Conservation (phyloP, 2,888 invertebrate genomes). For the Mythimna lalbum region DNA sequence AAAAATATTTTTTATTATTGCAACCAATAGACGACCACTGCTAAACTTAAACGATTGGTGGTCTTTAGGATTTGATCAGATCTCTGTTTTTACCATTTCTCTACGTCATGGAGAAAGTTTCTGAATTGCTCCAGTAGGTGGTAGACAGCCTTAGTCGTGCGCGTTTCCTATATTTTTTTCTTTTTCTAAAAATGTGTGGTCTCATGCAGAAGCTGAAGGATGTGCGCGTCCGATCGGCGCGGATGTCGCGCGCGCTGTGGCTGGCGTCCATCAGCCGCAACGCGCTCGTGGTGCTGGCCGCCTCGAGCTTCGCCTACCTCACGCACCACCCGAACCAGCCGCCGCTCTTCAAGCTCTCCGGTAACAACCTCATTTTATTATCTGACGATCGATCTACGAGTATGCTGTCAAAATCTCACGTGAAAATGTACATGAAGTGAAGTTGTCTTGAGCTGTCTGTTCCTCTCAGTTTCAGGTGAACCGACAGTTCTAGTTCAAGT, state of each 20-base stretch:
- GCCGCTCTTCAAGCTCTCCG: slow-evolving; percentile 92
- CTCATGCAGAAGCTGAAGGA: slow-evolving; percentile 91
- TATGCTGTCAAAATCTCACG: not conserved
- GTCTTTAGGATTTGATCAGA: too few relatives aligned
- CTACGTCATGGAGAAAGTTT: too few relatives aligned
- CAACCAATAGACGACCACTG: too few relatives aligned
- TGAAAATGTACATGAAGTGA: not conserved
- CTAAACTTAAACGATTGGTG: too few relatives aligned
- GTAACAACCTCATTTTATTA: slow-evolving; percentile 67
- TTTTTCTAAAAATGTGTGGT: not conserved
- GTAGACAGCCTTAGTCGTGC: too few relatives aligned
- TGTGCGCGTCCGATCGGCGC: slow-evolving; percentile 82
- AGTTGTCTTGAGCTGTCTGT: not conserved
- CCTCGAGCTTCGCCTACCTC: slow-evolving; percentile 91
- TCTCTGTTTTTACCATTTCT: too few relatives aligned
- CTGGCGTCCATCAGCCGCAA: slow-evolving; percentile 94
- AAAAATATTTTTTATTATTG: too few relatives aligned
- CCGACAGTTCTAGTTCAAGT: not conserved
- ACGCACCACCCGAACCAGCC: slow-evolving; percentile 86
- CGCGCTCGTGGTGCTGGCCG: slow-evolving; percentile 93
- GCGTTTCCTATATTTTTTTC: too few relatives aligned
- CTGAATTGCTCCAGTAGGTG: too few relatives aligned
- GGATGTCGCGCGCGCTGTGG: slow-evolving; percentile 90
- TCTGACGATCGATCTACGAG: not conserved
- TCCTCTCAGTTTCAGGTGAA: not conserved